Conservation (phyloP, 2,888 invertebrate species). For the Mythimna lalbum region DNA sequence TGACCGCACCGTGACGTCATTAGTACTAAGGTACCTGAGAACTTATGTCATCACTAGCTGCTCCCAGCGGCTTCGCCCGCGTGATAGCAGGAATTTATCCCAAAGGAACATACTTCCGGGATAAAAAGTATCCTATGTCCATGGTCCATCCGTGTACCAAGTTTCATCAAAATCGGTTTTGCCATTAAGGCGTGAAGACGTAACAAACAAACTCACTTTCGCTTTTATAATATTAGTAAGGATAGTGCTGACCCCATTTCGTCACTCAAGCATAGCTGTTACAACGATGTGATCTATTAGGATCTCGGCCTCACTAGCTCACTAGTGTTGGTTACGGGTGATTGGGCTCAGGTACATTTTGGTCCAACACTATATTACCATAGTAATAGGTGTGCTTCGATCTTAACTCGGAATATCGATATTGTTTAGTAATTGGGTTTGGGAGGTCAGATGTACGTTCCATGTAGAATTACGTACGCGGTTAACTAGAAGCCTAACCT, state of each 20-base stretch:
- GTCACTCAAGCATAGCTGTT: conserved; percentile 2
- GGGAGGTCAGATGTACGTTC: background rate
- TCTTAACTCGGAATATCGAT: background rate
- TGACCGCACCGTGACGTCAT: conserved; percentile 26
- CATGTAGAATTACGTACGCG: background rate
- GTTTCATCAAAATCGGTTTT: too few species aligned
- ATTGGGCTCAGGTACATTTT: background rate
- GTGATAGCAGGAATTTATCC: too few species aligned
- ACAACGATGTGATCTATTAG: background rate
- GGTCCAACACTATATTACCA: background rate
- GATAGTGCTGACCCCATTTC: too few species aligned
- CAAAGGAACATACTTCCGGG: too few species aligned
- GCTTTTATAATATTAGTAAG: too few species aligned
- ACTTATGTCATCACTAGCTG: conserved; percentile 25
- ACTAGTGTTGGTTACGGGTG: background rate
- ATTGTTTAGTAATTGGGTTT: background rate
- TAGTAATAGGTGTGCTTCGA: background rate
- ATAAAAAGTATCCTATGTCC: too few species aligned
- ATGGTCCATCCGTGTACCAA: too few species aligned
- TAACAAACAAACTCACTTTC: too few species aligned
- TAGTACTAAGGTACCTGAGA: conserved; percentile 15
- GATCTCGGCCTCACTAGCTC: background rate
- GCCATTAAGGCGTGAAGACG: too few species aligned
- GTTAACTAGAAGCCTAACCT: background rate
- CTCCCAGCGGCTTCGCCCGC: too few species aligned